phyloP scores from a whole-genome alignment of 1,140 invertebrate genomes.

The Drosophila nigrodunni region DNA sequence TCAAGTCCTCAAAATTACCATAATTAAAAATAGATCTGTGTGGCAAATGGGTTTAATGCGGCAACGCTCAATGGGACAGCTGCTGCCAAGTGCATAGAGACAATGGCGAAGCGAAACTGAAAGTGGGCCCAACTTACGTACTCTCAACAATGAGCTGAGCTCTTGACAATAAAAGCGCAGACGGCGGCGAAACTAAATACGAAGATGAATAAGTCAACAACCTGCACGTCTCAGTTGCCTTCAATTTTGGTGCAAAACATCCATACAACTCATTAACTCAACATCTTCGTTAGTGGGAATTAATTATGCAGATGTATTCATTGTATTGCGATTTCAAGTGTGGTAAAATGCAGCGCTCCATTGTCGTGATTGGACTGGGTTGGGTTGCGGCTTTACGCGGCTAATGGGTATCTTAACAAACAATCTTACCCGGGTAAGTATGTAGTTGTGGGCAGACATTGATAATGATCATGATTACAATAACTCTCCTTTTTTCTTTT shows the following conservation, averaged over 20 bases:
- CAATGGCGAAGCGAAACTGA: conserved; percentile 52
- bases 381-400: conserved; percentile 40
- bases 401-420: conserved; percentile 29
- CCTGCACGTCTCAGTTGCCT: conserved; percentile 74
- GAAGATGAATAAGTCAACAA: conserved; percentile 64
- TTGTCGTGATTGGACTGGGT: conserved; percentile 43
- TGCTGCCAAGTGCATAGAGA: conserved; percentile 51
- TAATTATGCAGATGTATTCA: conserved; percentile 83
- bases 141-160: conserved; percentile 16
- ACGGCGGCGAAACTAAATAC: background rate
- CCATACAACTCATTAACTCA: conserved; percentile 69
- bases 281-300: conserved; percentile 76
- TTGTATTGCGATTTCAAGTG: conserved; percentile 82
- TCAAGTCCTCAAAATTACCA: conserved; percentile 62
- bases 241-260: conserved; percentile 74
- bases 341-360: conserved; percentile 75
- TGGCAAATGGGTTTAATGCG: conserved; percentile 66
- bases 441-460: conserved; percentile 57
- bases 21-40: conserved; percentile 81
- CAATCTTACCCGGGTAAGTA: conserved; percentile 1
- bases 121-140: conserved; percentile 50
- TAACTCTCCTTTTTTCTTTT: conserved; percentile 1
- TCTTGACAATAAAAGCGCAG: background rate
- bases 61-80: conserved; percentile 47
- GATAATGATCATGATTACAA: conserved; percentile 52